phyloP scores from a whole-genome alignment of 2,888 invertebrate species.

The Eueremaeus valkanovi region DNA sequence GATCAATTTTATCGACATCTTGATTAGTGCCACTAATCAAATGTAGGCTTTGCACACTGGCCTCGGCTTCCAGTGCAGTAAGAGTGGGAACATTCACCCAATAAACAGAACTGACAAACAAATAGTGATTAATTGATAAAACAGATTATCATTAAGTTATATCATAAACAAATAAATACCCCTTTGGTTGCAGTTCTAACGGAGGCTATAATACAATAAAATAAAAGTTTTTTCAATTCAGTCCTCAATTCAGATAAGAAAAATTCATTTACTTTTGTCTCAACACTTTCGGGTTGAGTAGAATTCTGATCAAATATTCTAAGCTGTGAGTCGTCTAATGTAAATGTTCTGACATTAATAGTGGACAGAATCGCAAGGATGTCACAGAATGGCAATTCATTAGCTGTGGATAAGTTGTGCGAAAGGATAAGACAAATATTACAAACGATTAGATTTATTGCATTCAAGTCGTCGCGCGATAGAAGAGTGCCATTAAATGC shows the following conservation, averaged over 20 bases:
- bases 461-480: slow-evolving; percentile 96
- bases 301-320: slow-evolving; percentile 49
- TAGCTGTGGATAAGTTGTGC: slow-evolving; percentile 97
- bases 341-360: slow-evolving; percentile 98
- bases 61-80: slow-evolving; percentile 88
- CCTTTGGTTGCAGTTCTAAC: background rate
- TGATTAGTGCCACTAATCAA: slow-evolving; percentile 97
- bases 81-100: slow-evolving; percentile 99
- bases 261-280: background rate
- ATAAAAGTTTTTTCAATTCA: background rate
- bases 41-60: slow-evolving; percentile 75
- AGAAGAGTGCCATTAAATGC: slow-evolving; percentile 82
- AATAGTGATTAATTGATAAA: background rate
- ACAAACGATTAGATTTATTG: slow-evolving; percentile 98
- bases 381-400: slow-evolving; percentile 98
- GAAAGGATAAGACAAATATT: slow-evolving; percentile 99
- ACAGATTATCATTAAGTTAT: background rate
- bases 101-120: slow-evolving; percentile 65
- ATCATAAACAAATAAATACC: background rate
- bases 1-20: slow-evolving; percentile 97
- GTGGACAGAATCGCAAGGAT: slow-evolving; percentile 99
- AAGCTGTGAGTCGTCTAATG: slow-evolving; percentile 92
- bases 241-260: too few relatives aligned
- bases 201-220: background rate
- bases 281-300: background rate